Percentiles rank a stretch among this genome's conserved stretches.
Conservation (phyloP, 2,888 invertebrate genomes). For the Eristalis tenax region DNA sequence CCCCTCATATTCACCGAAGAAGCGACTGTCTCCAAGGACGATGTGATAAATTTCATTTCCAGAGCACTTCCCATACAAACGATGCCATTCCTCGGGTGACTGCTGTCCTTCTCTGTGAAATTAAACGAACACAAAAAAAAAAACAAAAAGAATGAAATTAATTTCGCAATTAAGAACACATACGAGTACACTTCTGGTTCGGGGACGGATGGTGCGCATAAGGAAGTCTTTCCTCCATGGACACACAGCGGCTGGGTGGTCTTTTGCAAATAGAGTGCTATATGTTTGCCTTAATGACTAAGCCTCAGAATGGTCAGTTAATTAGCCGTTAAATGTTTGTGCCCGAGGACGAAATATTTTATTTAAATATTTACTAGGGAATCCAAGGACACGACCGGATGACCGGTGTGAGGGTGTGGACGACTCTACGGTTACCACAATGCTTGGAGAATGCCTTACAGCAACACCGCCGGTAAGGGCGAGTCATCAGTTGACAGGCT, state of each 20-base stretch:
- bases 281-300: slow-evolving; percentile 48
- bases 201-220: slow-evolving; percentile 26
- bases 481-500: neutral
- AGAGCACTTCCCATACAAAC: slow-evolving; percentile 98
- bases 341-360: slow-evolving; percentile 45
- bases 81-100: slow-evolving; percentile 97
- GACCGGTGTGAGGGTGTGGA: neutral
- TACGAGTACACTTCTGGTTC: neutral
- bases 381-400: neutral
- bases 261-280: slow-evolving; percentile 3
- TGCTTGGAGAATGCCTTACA: neutral
- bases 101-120: slow-evolving; percentile 80
- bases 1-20: slow-evolving; percentile 99
- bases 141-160: slow-evolving; percentile 58
- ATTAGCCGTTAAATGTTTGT: slow-evolving; percentile 59
- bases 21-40: slow-evolving; percentile 94
- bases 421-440: neutral
- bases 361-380: slow-evolving; percentile 48
- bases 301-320: slow-evolving; percentile 57
- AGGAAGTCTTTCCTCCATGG: neutral
- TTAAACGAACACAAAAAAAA: slow-evolving; percentile 44
- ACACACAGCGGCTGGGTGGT: slow-evolving; percentile 4
- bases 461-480: too few species aligned
- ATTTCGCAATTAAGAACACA: slow-evolving; percentile 19
- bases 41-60: slow-evolving; percentile 99